These are phyloP conservation scores for Nebria brevicollis DNA, from an alignment of 2,888 invertebrate species.

Conservation along the genomic window DNA sequence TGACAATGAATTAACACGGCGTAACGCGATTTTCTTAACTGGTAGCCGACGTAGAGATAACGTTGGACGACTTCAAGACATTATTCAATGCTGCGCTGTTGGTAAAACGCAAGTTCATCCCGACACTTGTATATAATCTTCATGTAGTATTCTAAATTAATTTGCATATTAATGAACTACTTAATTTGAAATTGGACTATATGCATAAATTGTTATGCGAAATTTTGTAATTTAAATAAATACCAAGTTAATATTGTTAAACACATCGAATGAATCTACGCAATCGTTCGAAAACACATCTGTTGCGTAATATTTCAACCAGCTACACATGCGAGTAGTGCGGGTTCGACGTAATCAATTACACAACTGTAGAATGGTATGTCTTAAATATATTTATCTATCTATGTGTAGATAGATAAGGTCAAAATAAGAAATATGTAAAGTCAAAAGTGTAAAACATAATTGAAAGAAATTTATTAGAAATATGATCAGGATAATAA, in stretches of 20 bases:
- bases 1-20: constrained; percentile 34
- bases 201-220: constrained; percentile 42
- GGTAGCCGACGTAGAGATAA: not conserved
- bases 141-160: constrained; percentile 41
- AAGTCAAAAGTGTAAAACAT: constrained; percentile 28
- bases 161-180: constrained; percentile 43
- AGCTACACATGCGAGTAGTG: not conserved
- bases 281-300: not conserved
- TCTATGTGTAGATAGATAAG: not conserved
- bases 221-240: constrained; percentile 43
- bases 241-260: constrained; percentile 37
- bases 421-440: constrained; percentile 17
- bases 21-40: constrained; percentile 39
- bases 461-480: constrained; percentile 44
- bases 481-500: constrained; percentile 42
- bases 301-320: not conserved
- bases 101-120: constrained; percentile 23
- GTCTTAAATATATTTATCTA: not conserved
- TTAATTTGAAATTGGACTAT: constrained; percentile 39
- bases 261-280: constrained; percentile 25
- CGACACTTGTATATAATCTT: constrained; percentile 43
- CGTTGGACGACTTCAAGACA: not conserved
- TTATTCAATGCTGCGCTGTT: not conserved
- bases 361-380: too few relatives aligned
- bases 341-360: not conserved